These are phyloP conservation scores for Steinernema hermaphroditum DNA, from an alignment of 2,888 invertebrate genomes.

Conservation along the genomic window DNA sequence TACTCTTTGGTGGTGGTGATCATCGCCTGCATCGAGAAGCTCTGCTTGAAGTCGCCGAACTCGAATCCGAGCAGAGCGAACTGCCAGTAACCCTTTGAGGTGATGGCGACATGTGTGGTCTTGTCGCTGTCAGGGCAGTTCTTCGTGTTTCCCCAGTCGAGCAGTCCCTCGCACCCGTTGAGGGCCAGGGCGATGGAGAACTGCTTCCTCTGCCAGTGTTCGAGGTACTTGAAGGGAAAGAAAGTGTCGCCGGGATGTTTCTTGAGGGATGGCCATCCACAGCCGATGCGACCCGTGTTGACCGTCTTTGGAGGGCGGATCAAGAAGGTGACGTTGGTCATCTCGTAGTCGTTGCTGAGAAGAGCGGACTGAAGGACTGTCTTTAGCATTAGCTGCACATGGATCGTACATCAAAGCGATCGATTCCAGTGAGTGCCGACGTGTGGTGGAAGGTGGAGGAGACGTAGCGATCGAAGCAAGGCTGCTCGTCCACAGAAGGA, in stretches of 20 bases:
- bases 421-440: constrained; percentile 6
- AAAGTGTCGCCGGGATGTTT: neutral
- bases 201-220: constrained; percentile 5
- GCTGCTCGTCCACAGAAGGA: neutral
- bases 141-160: constrained; percentile 27
- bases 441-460: constrained; percentile 17
- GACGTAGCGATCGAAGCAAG: constrained; percentile 4
- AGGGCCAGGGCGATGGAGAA: constrained; percentile 21
- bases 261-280: constrained; percentile 13
- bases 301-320: neutral
- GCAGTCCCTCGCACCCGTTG: constrained; percentile 13
- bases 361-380: neutral
- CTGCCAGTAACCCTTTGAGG: constrained; percentile 12
- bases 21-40: neutral
- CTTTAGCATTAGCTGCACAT: no score
- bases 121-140: neutral
- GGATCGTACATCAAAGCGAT: neutral
- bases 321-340: constrained; percentile 3
- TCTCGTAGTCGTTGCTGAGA: neutral
- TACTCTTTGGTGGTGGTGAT: constrained; percentile 17
- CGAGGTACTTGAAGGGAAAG: neutral
- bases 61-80: constrained; percentile 1
- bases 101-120: neutral
- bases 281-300: constrained; percentile 8
- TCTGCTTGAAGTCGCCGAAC: constrained; percentile 2